Evolutionary conservation across 2,797 vertebrate species (phyloP).

Genomic region (Adelosebastes latens): DNA sequence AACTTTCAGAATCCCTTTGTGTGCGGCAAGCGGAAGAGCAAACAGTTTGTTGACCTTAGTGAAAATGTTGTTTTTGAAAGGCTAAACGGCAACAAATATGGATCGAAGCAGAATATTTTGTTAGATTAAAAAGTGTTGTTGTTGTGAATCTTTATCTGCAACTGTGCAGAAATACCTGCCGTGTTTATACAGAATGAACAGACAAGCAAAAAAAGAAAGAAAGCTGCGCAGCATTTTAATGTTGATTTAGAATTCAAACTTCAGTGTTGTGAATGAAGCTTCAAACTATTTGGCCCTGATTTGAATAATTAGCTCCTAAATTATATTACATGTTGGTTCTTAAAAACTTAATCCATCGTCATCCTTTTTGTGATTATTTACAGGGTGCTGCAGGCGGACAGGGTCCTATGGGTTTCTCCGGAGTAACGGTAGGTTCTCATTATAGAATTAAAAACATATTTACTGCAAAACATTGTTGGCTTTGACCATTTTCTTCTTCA

Average conservation of each 20-base stretch:
- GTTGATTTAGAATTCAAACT: too few relatives aligned
- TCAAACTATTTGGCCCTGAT: too few relatives aligned
- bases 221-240: too few relatives aligned
- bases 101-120: too few relatives aligned
- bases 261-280: too few relatives aligned
- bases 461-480: neutral
- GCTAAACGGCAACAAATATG: fast-evolving
- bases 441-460: neutral
- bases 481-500: slow-evolving; percentile 1
- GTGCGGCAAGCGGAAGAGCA: fast-evolving
- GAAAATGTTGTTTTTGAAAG: too few relatives aligned
- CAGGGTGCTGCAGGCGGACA: slow-evolving; percentile 83
- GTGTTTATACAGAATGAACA: too few relatives aligned
- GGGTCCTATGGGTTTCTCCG: slow-evolving; percentile 81
- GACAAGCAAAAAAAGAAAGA: too few relatives aligned
- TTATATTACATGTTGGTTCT: neutral
- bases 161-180: too few relatives aligned
- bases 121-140: too few relatives aligned
- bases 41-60: fast-evolving
- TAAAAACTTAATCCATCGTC: neutral
- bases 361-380: neutral
- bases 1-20: too few relatives aligned
- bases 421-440: slow-evolving; percentile 75
- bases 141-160: too few relatives aligned
- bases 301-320: neutral